A percentile compares a stretch with the other conserved stretches of the same genome.
These are phyloP conservation scores for Cydia strobilella DNA, from an alignment of 1,140 invertebrate species.

Conservation along the genomic window DNA sequence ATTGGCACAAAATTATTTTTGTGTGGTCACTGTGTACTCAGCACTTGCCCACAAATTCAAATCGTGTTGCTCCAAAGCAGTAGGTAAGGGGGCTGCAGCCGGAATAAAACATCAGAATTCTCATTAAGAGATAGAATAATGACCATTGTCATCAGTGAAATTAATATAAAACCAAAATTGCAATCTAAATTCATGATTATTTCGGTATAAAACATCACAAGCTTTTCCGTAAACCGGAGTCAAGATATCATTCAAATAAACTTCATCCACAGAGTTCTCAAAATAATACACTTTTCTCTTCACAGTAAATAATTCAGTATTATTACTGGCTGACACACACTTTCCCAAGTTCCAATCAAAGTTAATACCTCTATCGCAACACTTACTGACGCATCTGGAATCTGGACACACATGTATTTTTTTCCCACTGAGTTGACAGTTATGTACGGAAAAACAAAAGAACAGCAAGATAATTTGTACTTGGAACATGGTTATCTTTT, in stretches of 20 bases:
- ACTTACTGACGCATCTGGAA: constrained; percentile 20
- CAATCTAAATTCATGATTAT: not conserved
- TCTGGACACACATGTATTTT: constrained; percentile 4
- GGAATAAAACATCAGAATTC: too few relatives aligned
- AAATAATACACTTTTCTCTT: not conserved
- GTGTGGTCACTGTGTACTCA: too few relatives aligned
- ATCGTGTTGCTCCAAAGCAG: too few relatives aligned
- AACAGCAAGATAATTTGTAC: not conserved
- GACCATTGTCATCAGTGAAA: too few relatives aligned
- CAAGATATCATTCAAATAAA: not conserved
- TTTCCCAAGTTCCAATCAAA: not conserved
- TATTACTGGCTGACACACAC: not conserved
- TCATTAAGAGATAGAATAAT: too few relatives aligned
- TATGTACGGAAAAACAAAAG: not conserved
- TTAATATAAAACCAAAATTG: not conserved
- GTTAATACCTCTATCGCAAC: not conserved
- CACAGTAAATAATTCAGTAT: constrained; percentile 17
- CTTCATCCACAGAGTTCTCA: not conserved
- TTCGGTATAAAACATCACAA: not conserved
- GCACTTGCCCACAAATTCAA: too few relatives aligned
- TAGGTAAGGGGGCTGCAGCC: too few relatives aligned
- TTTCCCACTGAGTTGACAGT: not conserved
- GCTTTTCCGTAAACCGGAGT: constrained; percentile 2
- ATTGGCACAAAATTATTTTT: too few relatives aligned
- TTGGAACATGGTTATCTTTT: constrained; percentile 11